Evolutionary conservation across 2,888 invertebrate species (phyloP), one percentile per base, ranked within the genome.

Genomic region (Macrophya alboannulata): DNA sequence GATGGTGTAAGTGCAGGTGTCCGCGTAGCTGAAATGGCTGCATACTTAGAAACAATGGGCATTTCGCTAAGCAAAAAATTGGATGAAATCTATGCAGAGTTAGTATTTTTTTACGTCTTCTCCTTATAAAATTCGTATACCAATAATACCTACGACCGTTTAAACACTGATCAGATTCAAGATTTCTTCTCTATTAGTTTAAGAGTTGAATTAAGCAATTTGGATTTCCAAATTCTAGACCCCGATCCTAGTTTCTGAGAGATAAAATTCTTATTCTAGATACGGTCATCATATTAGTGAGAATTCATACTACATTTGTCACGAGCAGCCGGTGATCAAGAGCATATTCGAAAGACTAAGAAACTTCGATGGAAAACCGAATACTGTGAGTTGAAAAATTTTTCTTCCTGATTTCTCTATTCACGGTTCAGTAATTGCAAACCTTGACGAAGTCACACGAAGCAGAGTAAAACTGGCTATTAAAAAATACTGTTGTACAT

Each of bases 1-100:
- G 99, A 99, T 94, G 99, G 99, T 0, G 95, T 99, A 1, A 97
- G 97, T 55, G 99, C 99, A 0, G 98, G 98, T 0, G 96, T 97
- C 21, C 95, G 97, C 83, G 94, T 97, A 84, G 97, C 97, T 8
- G 97, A 98, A 90, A 94, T 98, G 94, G 95, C 96, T 4, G 95
- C 96, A 0, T 96, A 96, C 92, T 94, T 99, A 6, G 95, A 96
- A 90, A 92, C 94, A 25, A 93, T 96, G 79, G 95, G 95, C 0
- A 94, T 95, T 1, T 95, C 95, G 0, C 93, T 97, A 1, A 89
- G 92, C 5, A 94, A 95, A 0, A 96, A 97, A 90, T 94, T 99
- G 72, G 95, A 96, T 5, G 95, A 96, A 43, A 95, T 99, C 87
- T 99, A 99, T 94, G 92, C 95, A 12, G 95, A 95, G 95, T 96